phyloP scores from a whole-genome alignment of 2,113 vertebrate genomes.

The Peromyscus maniculatus region DNA sequence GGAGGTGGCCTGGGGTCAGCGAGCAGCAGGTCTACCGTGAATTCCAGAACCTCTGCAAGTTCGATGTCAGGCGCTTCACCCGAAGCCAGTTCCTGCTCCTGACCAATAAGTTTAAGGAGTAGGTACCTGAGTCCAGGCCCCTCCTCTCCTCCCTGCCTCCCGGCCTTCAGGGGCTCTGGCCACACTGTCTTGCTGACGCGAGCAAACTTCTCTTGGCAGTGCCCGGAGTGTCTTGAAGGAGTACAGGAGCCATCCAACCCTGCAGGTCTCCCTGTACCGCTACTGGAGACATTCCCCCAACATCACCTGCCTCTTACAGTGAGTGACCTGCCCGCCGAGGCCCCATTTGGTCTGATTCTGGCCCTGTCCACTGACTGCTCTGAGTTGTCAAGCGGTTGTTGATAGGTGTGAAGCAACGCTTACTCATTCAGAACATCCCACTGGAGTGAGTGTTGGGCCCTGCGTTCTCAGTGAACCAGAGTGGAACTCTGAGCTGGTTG shows the following conservation, averaged over 20 bases:
- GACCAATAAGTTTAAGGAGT: slow-evolving; percentile 87
- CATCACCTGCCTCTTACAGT: slow-evolving; percentile 85
- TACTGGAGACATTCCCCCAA: slow-evolving; percentile 87
- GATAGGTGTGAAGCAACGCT: fast-evolving
- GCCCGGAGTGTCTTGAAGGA: slow-evolving; percentile 75
- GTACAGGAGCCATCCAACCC: slow-evolving; percentile 81
- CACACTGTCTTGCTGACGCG: fast-evolving
- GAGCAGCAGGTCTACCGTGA: slow-evolving; percentile 86
- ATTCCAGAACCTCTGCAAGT: slow-evolving; percentile 85
- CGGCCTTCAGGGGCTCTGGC: fast-evolving
- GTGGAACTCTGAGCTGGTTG: fast-evolving
- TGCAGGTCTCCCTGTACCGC: slow-evolving; percentile 84
- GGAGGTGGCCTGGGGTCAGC: slow-evolving; percentile 75
- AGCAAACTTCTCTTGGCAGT: slow-evolving; percentile 56
- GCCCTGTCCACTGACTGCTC: fast-evolving
- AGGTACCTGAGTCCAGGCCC: slow-evolving; percentile 44
- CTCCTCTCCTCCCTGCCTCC: fast-evolving
- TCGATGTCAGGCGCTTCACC: slow-evolving; percentile 84
- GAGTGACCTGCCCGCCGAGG: slow-evolving; percentile 41
- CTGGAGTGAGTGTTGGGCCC: fast-evolving
- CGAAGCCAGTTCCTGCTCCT: slow-evolving; percentile 86
- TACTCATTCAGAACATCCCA: fast-evolving
- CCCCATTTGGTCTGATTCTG: fast-evolving
- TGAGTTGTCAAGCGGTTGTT: background rate
- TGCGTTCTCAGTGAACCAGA: fast-evolving